Conservation (phyloP, 2,888 invertebrate species). For the Alcis repandata region DNA sequence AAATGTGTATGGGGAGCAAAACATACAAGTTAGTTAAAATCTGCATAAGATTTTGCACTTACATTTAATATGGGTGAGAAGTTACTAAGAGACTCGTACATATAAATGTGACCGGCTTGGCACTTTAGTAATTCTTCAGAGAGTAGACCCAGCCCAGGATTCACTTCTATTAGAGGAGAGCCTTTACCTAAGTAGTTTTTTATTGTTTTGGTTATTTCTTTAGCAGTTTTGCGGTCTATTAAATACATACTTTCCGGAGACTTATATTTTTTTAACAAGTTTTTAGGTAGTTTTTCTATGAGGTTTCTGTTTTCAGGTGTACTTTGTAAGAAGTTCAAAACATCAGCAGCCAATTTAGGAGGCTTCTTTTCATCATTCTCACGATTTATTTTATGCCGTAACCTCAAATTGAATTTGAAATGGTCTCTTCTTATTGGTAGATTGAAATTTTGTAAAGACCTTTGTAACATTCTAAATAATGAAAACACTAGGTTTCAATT, state of each 20-base stretch:
- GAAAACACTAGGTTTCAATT: background rate
- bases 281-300: conserved; percentile 70
- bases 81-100: conserved; percentile 86
- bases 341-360: conserved; percentile 67
- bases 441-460: conserved; percentile 17
- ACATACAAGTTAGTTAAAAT: background rate
- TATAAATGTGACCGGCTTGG: conserved; percentile 81
- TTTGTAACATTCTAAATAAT: conserved; percentile 45
- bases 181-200: conserved; percentile 60
- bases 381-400: conserved; percentile 62
- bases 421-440: conserved; percentile 31
- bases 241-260: conserved; percentile 76
- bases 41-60: conserved; percentile 51
- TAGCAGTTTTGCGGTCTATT: conserved; percentile 74
- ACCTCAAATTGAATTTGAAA: conserved; percentile 52
- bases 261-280: conserved; percentile 73
- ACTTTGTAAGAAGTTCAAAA: conserved; percentile 45
- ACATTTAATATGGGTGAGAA: conserved; percentile 81
- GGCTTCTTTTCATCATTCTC: conserved; percentile 58
- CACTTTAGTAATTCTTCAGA: conserved; percentile 86
- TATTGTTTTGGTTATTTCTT: conserved; percentile 69
- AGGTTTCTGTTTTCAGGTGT: conserved; percentile 56
- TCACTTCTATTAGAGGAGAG: conserved; percentile 88
- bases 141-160: conserved; percentile 89
- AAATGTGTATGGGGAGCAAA: too few relatives aligned